These are phyloP conservation scores for Leptonema lineaticorne DNA, from an alignment of 1,140 invertebrate genomes.

Conservation along the genomic window DNA sequence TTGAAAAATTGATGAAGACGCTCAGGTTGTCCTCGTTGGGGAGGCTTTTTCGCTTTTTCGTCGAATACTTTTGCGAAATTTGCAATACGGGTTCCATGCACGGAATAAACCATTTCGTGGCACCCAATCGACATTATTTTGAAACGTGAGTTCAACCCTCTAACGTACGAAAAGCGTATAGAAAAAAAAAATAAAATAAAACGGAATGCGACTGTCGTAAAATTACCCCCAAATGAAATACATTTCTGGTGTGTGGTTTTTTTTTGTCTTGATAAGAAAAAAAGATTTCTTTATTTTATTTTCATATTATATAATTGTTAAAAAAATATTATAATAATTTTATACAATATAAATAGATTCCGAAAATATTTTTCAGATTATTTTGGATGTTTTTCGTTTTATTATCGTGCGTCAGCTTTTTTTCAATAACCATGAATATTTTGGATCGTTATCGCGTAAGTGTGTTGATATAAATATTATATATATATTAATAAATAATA, in stretches of 20 bases:
- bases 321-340: no score
- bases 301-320: no score
- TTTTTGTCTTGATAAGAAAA: no score
- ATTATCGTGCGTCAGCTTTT: not conserved
- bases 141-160: conserved; percentile 26
- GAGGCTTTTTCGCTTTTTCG: not conserved
- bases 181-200: not conserved
- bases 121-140: conserved; percentile 28
- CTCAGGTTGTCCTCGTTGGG: not conserved
- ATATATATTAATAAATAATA: no score
- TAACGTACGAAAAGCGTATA: not conserved
- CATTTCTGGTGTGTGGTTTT: no score
- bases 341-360: no score
- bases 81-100: conserved; percentile 28
- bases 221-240: no score
- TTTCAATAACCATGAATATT: conserved; percentile 3
- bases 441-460: conserved; percentile 15
- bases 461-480: not conserved
- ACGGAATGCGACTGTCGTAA: no score
- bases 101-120: conserved; percentile 32
- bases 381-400: conserved; percentile 11
- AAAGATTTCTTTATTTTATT: no score
- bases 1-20: not conserved
- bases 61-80: conserved; percentile 8
- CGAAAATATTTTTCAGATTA: conserved; percentile 8